Percentiles rank a stretch among this genome's conserved stretches.
Evolutionary conservation across 2,113 vertebrate species (phyloP).

Genomic region (Cariama cristata): DNA sequence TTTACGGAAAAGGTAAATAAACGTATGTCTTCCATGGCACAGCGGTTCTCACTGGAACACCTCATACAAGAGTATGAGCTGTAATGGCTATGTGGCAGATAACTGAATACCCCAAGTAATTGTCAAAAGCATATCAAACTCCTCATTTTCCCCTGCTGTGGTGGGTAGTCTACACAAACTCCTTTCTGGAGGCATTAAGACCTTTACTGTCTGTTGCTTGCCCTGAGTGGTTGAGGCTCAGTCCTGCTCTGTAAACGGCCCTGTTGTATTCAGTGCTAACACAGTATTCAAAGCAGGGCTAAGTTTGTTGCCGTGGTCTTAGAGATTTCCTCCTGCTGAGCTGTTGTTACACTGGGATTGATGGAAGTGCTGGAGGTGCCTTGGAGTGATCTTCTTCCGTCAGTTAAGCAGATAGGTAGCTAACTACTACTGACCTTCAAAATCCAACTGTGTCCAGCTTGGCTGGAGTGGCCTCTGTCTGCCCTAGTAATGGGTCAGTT

Average conservation of each 20-base stretch:
- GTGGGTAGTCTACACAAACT: background rate
- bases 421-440: background rate
- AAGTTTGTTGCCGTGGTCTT: background rate
- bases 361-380: background rate
- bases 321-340: background rate
- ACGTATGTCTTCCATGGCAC: background rate
- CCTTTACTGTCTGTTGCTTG: background rate
- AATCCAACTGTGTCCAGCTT: background rate
- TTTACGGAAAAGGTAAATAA: background rate
- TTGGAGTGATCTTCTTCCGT: background rate
- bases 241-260: background rate
- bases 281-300: background rate
- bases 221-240: background rate
- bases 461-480: background rate
- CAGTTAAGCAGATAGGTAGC: background rate
- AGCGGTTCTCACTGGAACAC: background rate
- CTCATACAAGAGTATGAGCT: background rate
- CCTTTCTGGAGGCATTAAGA: background rate
- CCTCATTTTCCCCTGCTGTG: background rate
- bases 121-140: background rate
- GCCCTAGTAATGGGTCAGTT: background rate
- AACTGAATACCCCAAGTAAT: background rate
- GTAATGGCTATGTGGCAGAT: background rate
- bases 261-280: background rate
- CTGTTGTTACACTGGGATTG: background rate